A percentile compares a stretch with the other conserved stretches of the same genome.
These are phyloP conservation scores for Oxytorus armatus DNA, from an alignment of 2,888 invertebrate genomes.

Conservation along the genomic window DNA sequence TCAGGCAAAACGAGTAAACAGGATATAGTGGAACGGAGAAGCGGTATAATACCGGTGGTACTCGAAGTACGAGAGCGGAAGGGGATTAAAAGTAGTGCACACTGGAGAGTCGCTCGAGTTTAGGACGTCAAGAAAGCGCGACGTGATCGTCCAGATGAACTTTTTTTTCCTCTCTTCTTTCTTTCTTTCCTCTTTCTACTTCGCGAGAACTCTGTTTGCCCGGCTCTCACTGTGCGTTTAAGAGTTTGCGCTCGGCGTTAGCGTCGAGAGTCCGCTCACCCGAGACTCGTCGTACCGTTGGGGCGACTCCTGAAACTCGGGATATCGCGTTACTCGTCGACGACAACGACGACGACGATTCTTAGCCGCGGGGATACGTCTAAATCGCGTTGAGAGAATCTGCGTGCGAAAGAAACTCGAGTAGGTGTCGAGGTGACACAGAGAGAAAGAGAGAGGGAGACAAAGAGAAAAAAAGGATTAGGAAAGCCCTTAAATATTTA, in stretches of 20 bases:
- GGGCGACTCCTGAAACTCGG: conserved; percentile 61
- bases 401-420: conserved; percentile 65
- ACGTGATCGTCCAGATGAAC: conserved; percentile 58
- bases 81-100: conserved; percentile 60
- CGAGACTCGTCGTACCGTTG: conserved; percentile 60
- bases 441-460: conserved; percentile 1
- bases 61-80: conserved; percentile 12
- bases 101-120: conserved; percentile 50
- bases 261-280: conserved; percentile 50
- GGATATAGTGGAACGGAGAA: conserved; percentile 13
- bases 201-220: neutral
- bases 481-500: conserved; percentile 20
- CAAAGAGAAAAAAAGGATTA: conserved; percentile 10
- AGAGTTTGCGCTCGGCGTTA: conserved; percentile 32
- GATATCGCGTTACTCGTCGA: conserved; percentile 68
- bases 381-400: conserved; percentile 62
- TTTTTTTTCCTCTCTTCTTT: conserved; percentile 61
- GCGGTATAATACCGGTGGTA: conserved; percentile 14
- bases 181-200: conserved; percentile 48
- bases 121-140: conserved; percentile 70
- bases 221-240: conserved; percentile 26
- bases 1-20: neutral
- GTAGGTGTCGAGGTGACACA: conserved; percentile 20
- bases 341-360: conserved; percentile 44
- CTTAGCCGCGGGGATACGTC: conserved; percentile 45